phyloP scores from a whole-genome alignment of 2,888 invertebrate genomes.

The Zeuzera pyrina region DNA sequence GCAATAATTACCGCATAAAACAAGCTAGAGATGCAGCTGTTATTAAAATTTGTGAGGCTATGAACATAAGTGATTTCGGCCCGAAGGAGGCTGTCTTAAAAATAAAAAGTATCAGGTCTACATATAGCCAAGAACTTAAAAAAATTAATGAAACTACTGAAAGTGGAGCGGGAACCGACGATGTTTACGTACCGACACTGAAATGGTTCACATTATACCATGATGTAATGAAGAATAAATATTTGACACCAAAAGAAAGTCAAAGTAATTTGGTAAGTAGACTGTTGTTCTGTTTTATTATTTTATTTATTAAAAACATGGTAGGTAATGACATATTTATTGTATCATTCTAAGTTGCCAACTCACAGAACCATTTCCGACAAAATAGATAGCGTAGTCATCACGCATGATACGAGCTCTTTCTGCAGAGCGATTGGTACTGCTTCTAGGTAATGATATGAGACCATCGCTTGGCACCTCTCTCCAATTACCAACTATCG shows the following conservation, averaged over 20 bases:
- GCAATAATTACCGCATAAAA: too few species aligned
- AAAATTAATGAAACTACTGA: not conserved
- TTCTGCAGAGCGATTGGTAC: slow-evolving; percentile 7
- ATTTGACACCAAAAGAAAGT: slow-evolving; percentile 3
- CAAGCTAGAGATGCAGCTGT: too few species aligned
- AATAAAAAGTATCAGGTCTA: not conserved
- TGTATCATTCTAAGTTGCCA: slow-evolving; percentile 14
- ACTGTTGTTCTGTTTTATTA: slow-evolving; percentile 1
- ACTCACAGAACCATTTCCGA: slow-evolving; percentile 12
- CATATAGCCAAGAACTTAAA: not conserved
- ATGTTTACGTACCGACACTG: not conserved
- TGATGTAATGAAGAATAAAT: slow-evolving; percentile 1
- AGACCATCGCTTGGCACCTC: slow-evolving; percentile 10
- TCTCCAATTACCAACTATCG: slow-evolving; percentile 13
- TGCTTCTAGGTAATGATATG: slow-evolving; percentile 6
- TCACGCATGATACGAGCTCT: slow-evolving; percentile 8
- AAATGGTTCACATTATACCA: not conserved
- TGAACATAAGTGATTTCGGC: too few species aligned
- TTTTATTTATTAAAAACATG: not conserved
- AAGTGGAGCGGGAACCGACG: not conserved
- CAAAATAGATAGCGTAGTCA: slow-evolving; percentile 16
- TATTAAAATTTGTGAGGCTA: too few species aligned
- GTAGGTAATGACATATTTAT: slow-evolving; percentile 1
- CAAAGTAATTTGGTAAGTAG: slow-evolving; percentile 3
- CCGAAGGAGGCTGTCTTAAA: slow-evolving; percentile 5